These are phyloP conservation scores for Phalera bucephala DNA, from an alignment of 2,888 invertebrate genomes.

Conservation along the genomic window DNA sequence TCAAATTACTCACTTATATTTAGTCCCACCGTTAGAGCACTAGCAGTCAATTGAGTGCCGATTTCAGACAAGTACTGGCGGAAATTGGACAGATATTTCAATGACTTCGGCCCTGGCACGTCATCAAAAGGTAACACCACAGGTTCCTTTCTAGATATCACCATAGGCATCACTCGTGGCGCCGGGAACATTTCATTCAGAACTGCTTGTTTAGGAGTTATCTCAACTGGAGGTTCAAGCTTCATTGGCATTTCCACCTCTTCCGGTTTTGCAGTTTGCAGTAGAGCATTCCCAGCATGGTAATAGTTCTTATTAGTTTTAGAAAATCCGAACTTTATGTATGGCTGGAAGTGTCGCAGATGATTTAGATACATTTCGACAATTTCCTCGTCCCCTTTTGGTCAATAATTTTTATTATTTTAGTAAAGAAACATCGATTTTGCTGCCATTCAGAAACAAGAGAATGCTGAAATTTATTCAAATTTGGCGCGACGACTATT, in stretches of 20 bases:
- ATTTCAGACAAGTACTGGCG: constrained; percentile 84
- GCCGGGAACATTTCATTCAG: constrained; percentile 49
- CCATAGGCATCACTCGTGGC: constrained; percentile 53
- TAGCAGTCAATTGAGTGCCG: constrained; percentile 84
- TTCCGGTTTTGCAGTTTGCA: constrained; percentile 40
- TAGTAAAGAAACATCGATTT: constrained; percentile 10
- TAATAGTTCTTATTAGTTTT: constrained; percentile 35
- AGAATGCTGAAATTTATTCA: constrained; percentile 36
- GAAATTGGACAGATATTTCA: constrained; percentile 82
- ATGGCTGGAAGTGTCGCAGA: constrained; percentile 32
- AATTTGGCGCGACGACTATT: constrained; percentile 40
- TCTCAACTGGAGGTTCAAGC: constrained; percentile 3
- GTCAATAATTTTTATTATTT: constrained; percentile 21
- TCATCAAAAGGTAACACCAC: constrained; percentile 82
- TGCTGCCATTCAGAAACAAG: constrained; percentile 32
- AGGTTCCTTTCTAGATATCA: constrained; percentile 55
- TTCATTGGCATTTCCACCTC: constrained; percentile 21
- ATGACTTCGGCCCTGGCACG: constrained; percentile 84
- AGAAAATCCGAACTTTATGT: constrained; percentile 27
- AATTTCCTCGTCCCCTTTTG: constrained; percentile 12
- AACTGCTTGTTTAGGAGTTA: constrained; percentile 10
- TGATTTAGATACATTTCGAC: constrained; percentile 49
- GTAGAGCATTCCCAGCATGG: constrained; percentile 22
- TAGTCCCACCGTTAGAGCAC: constrained; percentile 73
- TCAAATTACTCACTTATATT: constrained; percentile 69